Evolutionary conservation across 2,113 vertebrate genomes (phyloP).

Genomic region (Apteryx owenii): DNA sequence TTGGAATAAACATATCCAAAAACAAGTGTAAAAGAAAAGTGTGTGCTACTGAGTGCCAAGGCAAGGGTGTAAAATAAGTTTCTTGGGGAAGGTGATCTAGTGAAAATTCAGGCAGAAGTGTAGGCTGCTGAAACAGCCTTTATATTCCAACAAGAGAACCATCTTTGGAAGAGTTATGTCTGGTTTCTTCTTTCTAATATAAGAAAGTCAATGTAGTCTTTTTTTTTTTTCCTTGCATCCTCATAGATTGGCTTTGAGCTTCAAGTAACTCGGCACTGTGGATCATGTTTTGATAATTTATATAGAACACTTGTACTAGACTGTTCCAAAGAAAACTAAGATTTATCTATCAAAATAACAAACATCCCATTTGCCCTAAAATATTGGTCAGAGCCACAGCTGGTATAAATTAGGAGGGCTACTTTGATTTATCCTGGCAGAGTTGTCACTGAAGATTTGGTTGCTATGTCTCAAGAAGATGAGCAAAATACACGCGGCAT

Average conservation of each 20-base stretch:
- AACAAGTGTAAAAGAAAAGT: not conserved
- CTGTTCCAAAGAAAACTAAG: not conserved
- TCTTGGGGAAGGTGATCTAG: not conserved
- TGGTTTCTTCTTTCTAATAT: not conserved
- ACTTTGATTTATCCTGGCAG: not conserved
- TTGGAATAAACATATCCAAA: not conserved
- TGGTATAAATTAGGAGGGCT: not conserved
- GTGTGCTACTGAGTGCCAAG: not conserved
- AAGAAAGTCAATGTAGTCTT: not conserved
- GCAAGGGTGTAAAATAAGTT: not conserved
- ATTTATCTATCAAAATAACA: not conserved
- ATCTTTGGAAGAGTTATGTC: not conserved
- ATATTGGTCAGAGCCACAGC: not conserved
- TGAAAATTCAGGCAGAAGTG: not conserved
- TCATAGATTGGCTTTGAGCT: not conserved
- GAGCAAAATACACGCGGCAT: not conserved
- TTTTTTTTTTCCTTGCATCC: not conserved
- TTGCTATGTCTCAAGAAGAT: not conserved
- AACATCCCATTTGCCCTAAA: not conserved
- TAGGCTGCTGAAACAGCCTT: not conserved
- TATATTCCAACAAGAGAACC: not conserved
- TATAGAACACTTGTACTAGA: not conserved
- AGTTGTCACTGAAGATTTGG: not conserved
- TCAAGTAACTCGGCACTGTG: not conserved
- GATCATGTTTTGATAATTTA: not conserved